phyloP scores from a whole-genome alignment of 1,140 invertebrate genomes.

The Sycobia sp. region DNA sequence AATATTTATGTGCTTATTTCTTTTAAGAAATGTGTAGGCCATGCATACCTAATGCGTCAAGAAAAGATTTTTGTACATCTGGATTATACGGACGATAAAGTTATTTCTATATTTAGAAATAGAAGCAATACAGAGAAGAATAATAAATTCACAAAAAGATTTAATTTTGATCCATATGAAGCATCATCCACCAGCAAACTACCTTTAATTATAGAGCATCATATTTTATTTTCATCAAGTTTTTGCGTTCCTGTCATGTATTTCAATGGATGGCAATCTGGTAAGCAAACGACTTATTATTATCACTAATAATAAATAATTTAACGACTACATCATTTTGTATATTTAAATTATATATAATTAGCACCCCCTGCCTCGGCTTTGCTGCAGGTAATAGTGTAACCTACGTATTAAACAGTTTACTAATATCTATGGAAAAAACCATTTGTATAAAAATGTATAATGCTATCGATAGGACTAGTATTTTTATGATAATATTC shows the following conservation, averaged over 20 bases:
- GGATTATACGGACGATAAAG: conserved; percentile 38
- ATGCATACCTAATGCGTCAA: conserved; percentile 50
- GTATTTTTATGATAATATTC: too few species aligned
- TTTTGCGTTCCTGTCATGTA: conserved; percentile 66
- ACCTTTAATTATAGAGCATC: conserved; percentile 57
- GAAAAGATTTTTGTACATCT: conserved; percentile 45
- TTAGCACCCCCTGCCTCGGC: too few species aligned
- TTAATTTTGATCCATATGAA: conserved; percentile 57
- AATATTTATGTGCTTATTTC: too few species aligned
- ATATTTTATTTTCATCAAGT: conserved; percentile 65
- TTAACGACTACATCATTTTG: too few species aligned
- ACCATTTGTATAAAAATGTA: too few species aligned
- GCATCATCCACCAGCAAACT: conserved; percentile 41
- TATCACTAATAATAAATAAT: too few species aligned
- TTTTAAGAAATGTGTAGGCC: conserved; percentile 48
- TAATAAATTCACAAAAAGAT: conserved; percentile 14
- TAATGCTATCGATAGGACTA: too few species aligned
- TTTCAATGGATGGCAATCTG: conserved; percentile 63
- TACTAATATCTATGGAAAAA: too few species aligned
- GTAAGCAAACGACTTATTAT: too few species aligned
- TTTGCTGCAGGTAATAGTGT: too few species aligned
- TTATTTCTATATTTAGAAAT: neutral
- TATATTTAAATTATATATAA: too few species aligned
- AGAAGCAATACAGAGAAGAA: conserved; percentile 37
- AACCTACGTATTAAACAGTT: too few species aligned